These are phyloP conservation scores for Zoanthus solanderi DNA, from an alignment of 92 coral and sea anemone species.

Conservation along the genomic window DNA sequence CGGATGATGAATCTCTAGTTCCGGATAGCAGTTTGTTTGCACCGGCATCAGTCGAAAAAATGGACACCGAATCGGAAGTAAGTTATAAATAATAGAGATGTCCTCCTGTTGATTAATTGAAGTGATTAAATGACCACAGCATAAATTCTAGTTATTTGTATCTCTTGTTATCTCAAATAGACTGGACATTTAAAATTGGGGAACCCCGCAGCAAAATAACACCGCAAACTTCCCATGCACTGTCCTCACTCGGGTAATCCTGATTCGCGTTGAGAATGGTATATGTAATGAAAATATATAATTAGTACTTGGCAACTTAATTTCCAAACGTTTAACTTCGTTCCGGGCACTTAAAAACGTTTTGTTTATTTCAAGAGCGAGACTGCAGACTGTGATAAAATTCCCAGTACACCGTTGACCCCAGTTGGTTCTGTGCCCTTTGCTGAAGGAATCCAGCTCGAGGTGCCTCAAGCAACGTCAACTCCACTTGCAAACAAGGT, in stretches of 20 bases:
- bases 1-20: neutral
- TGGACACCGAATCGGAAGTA: neutral
- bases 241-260: neutral
- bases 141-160: neutral
- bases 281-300: neutral
- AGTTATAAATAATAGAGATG: neutral
- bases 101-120: neutral
- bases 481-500: constrained; percentile 21
- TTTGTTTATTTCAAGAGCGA: neutral
- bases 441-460: constrained; percentile 6
- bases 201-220: constrained; percentile 4
- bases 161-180: constrained; percentile 2
- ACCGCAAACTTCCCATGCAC: neutral
- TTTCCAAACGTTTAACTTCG: neutral
- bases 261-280: constrained; percentile 7
- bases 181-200: constrained; percentile 2
- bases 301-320: neutral
- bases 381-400: neutral
- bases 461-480: constrained; percentile 8
- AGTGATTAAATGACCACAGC: neutral
- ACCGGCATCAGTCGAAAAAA: neutral
- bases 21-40: constrained; percentile 13
- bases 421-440: neutral
- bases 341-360: neutral
- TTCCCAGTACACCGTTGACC: neutral